Conservation (phyloP, 2,797 vertebrate species). For the Coccyzus lansbergi region DNA sequence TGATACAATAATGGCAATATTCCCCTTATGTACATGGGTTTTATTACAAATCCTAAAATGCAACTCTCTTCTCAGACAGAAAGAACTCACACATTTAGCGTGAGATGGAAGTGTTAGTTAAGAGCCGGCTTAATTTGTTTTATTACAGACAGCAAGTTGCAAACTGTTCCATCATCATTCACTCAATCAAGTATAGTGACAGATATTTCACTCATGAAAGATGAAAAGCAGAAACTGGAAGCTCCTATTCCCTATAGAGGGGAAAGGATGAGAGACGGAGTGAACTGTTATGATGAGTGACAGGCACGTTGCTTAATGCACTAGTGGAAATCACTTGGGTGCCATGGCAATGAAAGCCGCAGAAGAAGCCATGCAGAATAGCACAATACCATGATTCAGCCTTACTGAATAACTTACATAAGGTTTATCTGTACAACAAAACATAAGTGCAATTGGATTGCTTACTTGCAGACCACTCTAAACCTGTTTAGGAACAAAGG, state of each 20-base stretch:
- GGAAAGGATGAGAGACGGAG: not conserved
- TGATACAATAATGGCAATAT: not conserved
- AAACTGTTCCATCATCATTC: not conserved
- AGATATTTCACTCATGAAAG: not conserved
- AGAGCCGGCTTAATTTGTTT: not conserved
- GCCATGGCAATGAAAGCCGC: constrained; percentile 19
- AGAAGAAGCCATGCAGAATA: not conserved
- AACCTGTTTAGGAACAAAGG: not conserved
- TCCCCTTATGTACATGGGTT: not conserved
- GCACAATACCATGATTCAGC: constrained; percentile 14
- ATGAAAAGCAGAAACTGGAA: not conserved
- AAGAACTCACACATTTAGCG: not conserved
- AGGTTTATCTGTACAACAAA: not conserved
- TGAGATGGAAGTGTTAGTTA: not conserved
- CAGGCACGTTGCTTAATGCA: not conserved
- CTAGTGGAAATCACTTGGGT: constrained; percentile 13
- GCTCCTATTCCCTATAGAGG: not conserved
- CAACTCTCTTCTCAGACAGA: not conserved
- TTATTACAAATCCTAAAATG: not conserved
- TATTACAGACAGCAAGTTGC: not conserved
- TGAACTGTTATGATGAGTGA: not conserved
- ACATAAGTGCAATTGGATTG: not conserved
- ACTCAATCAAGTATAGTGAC: not conserved
- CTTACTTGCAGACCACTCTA: not conserved
- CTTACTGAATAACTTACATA: not conserved